Evolutionary conservation across 2,888 invertebrate species (phyloP), one percentile per base, ranked within the genome.

Genomic region (Tinea trinotella): DNA sequence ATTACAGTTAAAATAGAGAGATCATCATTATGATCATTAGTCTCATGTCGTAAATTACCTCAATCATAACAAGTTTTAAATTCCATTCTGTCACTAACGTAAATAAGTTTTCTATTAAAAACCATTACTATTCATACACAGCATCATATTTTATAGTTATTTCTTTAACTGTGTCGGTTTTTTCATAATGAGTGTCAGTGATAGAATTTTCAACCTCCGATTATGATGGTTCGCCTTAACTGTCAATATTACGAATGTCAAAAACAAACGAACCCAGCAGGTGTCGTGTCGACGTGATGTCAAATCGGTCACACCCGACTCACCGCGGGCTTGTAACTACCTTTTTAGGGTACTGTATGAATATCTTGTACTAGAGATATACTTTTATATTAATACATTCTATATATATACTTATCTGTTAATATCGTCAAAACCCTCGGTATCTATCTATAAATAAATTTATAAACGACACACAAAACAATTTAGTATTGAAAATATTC

Each of bases 261-360:
- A 50, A 72, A 73, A 74, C 72, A 72, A 70, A 71, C 65, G 65
- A 56, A 63, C 68, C 22, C 71, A 64, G 71, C 81, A 79, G 81
- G 79, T 80, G 78, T 74, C 69, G 61, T 56, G 65, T 60, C 65
- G 67, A 66, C 61, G 60, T 65, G 62, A 68, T 66, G 72, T 73
- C 71, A 68, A 71, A 74, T 74, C 69, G 67, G 71, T 68, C 69
- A 68, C 71, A 71, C 66, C 67, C 62, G 59, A 60, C 61, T 56
- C 62, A 56, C 60, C 61, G 66, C 68, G 65, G 67, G 66, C 65
- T 67, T 55, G 60, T 19, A 50, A 68, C 70, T 68, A 64, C 66
- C 68, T 66, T 67, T 66, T 67, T 68, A 60, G 72, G 66, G 71
- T 68, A 70, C 72, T 58, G 52, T 62, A 40, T 54, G 35, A 46